Percentiles rank a stretch among this genome's conserved stretches.
These are phyloP conservation scores for Hypotaenidia okinawae DNA, from an alignment of 2,797 vertebrate species.

Conservation along the genomic window DNA sequence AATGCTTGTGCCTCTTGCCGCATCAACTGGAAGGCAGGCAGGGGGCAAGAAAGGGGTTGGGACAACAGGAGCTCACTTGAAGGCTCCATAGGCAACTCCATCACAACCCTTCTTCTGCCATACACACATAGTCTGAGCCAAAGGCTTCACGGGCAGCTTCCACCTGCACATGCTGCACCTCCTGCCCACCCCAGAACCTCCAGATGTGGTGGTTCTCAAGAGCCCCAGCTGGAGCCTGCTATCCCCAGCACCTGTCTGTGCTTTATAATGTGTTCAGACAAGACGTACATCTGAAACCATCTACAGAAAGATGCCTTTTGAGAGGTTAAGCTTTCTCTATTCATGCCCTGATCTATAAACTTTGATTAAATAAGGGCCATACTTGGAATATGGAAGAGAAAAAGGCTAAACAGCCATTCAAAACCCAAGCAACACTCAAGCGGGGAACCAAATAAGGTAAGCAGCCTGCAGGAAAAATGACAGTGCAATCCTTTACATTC, in stretches of 20 bases:
- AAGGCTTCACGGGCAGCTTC: not conserved
- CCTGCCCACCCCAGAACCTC: not conserved
- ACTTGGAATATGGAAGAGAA: not conserved
- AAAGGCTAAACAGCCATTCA: not conserved
- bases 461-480: accelerated
- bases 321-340: not conserved
- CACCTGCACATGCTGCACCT: accelerated
- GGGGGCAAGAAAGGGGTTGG: not conserved
- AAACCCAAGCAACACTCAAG: not conserved
- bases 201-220: not conserved
- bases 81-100: not conserved
- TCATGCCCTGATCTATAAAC: not conserved
- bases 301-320: not conserved
- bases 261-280: not conserved
- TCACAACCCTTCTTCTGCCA: not conserved
- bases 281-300: not conserved
- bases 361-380: not conserved
- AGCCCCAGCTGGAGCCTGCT: not conserved
- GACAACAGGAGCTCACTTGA: not conserved
- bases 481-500: accelerated
- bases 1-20: not conserved
- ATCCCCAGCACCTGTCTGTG: not conserved
- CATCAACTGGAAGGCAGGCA: not conserved
- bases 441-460: not conserved
- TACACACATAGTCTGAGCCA: not conserved